Conservation (phyloP, 2,797 vertebrate species). For the Aratinga solstitialis region DNA sequence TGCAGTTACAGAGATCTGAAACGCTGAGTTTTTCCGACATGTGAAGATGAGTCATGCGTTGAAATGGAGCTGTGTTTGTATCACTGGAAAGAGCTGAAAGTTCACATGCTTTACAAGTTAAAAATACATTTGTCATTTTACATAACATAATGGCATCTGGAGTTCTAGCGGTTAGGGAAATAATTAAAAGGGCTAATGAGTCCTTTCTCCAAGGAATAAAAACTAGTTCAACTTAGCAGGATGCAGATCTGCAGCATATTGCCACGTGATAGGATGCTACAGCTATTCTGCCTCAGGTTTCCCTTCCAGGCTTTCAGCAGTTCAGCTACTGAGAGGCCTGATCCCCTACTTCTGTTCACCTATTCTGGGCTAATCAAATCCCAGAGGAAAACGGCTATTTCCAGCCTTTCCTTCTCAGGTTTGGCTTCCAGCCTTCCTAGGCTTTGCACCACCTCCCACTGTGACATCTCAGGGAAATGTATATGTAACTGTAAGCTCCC, state of each 20-base stretch:
- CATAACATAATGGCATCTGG: constrained; percentile 29
- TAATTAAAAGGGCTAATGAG: constrained; percentile 63
- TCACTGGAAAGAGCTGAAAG: constrained; percentile 31
- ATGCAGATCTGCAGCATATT: not conserved
- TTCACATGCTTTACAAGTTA: constrained; percentile 45
- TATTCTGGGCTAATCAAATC: constrained; percentile 15
- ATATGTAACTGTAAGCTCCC: not conserved
- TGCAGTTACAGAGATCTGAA: not conserved
- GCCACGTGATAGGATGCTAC: not conserved
- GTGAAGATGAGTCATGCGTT: constrained; percentile 40
- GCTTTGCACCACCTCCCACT: not conserved
- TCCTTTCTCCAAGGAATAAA: constrained; percentile 37
- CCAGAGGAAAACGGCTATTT: constrained; percentile 13
- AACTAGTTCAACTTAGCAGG: constrained; percentile 26
- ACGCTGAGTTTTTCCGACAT: constrained; percentile 1
- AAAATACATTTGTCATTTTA: constrained; percentile 63
- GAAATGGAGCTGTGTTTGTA: constrained; percentile 23
- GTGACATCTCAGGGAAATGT: not conserved
- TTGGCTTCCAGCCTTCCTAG: not conserved
- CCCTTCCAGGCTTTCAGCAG: constrained; percentile 19
- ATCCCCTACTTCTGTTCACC: not conserved
- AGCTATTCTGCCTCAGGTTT: constrained; percentile 32
- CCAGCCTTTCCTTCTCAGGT: not conserved
- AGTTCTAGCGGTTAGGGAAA: constrained; percentile 28
- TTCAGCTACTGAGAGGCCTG: not conserved